Percentiles rank a stretch among this genome's conserved stretches.
phyloP scores from a whole-genome alignment of 2,113 vertebrate species.

The Hydropotes inermis region DNA sequence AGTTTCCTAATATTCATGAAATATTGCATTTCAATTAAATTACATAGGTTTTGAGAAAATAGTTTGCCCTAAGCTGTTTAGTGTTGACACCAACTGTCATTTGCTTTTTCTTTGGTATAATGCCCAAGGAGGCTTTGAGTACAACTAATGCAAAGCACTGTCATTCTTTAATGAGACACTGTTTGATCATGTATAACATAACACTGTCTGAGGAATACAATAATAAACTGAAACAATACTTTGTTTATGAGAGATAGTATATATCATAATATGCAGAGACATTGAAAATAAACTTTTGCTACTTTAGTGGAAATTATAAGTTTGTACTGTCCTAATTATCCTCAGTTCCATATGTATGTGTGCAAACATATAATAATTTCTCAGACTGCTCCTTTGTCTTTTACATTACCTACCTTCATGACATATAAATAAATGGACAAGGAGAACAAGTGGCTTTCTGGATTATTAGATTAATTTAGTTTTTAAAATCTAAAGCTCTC shows the following conservation, averaged over 20 bases:
- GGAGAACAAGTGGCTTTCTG: neutral
- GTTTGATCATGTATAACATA: conserved; percentile 71
- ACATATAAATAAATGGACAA: neutral
- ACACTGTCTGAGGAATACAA: conserved; percentile 49
- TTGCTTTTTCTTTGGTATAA: conserved; percentile 79
- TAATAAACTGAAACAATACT: conserved; percentile 48
- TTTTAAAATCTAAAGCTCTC: neutral
- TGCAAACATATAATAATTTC: neutral
- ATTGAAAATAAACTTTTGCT: conserved; percentile 43
- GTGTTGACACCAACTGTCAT: conserved; percentile 85
- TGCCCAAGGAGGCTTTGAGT: conserved; percentile 75
- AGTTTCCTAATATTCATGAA: conserved; percentile 87
- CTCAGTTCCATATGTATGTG: neutral
- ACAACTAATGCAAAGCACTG: conserved; percentile 74
- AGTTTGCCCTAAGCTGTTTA: conserved; percentile 86
- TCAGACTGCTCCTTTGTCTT: neutral
- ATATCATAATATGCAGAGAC: conserved; percentile 31
- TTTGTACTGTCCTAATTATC: neutral
- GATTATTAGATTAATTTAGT: neutral
- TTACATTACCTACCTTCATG: neutral
- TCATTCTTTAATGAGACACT: conserved; percentile 76
- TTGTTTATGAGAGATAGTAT: conserved; percentile 34
- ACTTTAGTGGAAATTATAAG: conserved; percentile 9
- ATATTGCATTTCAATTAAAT: conserved; percentile 89
- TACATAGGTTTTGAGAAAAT: conserved; percentile 81